Conservation (phyloP, 2,797 vertebrate genomes). For the Falco peregrinus region DNA sequence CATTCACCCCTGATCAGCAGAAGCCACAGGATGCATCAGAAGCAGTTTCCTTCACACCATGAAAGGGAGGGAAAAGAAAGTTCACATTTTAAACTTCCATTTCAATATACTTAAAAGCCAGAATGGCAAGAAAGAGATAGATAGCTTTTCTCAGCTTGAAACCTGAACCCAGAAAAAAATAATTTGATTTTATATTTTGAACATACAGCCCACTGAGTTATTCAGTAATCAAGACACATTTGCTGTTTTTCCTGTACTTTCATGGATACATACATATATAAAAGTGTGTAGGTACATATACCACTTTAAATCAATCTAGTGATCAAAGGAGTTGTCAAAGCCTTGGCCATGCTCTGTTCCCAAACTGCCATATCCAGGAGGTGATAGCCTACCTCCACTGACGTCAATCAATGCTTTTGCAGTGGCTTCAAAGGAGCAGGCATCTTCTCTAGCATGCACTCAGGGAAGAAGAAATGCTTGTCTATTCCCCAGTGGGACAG, state of each 20-base stretch:
- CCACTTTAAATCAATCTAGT: not conserved
- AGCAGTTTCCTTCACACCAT: not conserved
- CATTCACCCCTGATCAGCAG: not conserved
- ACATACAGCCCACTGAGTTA: not conserved
- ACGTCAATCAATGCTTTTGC: not conserved
- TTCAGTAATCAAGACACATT: not conserved
- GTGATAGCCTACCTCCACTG: not conserved
- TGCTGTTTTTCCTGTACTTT: not conserved
- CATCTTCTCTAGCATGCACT: not conserved
- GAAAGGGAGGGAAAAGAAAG: not conserved
- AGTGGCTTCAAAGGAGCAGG: not conserved
- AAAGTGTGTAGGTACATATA: not conserved
- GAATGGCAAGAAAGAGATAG: not conserved
- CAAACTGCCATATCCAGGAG: not conserved
- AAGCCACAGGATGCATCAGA: not conserved
- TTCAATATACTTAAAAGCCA: not conserved
- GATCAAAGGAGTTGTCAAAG: not conserved
- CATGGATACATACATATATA: no score
- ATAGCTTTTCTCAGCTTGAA: slow-evolving; percentile 3
- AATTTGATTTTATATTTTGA: not conserved
- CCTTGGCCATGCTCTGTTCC: not conserved
- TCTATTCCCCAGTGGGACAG: not conserved
- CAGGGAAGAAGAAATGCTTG: not conserved
- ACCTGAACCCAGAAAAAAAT: not conserved
- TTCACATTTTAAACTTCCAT: not conserved